Percentiles rank a stretch among this genome's conserved stretches.
These are phyloP conservation scores for Enteromius mattozi DNA, from an alignment of 2,797 vertebrate species.

Conservation along the genomic window DNA sequence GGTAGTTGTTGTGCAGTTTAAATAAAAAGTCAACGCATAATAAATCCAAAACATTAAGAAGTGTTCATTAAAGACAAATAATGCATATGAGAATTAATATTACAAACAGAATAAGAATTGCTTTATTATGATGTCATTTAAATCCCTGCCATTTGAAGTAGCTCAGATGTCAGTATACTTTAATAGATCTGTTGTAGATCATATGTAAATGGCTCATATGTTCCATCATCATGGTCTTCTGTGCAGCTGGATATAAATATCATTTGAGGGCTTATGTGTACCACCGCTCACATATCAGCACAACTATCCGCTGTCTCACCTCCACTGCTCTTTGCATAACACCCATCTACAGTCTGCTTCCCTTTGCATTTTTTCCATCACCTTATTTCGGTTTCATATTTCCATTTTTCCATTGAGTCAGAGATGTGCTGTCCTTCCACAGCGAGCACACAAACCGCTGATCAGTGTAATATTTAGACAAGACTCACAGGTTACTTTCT, in stretches of 20 bases:
- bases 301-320: slow-evolving; percentile 48
- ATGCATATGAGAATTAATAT: neutral
- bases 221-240: slow-evolving; percentile 30
- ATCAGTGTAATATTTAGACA: slow-evolving; percentile 15
- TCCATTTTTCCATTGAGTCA: slow-evolving; percentile 71
- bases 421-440: neutral
- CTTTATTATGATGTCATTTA: neutral
- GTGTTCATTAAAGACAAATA: neutral
- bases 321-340: slow-evolving; percentile 52
- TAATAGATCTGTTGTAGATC: neutral
- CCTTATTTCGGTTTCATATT: slow-evolving; percentile 72
- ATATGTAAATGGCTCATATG: slow-evolving; percentile 13
- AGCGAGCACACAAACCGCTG: slow-evolving; percentile 16
- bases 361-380: slow-evolving; percentile 72
- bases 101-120: neutral
- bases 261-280: slow-evolving; percentile 17
- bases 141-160: neutral
- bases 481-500: slow-evolving; percentile 9
- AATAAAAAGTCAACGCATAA: neutral
- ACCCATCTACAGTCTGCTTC: slow-evolving; percentile 35
- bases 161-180: neutral
- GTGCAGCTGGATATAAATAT: slow-evolving; percentile 30
- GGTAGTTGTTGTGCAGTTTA: neutral
- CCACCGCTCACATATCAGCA: slow-evolving; percentile 67
- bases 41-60: neutral